Evolutionary conservation across 2,888 invertebrate genomes (phyloP).

Genomic region (Drosophila falleni): DNA sequence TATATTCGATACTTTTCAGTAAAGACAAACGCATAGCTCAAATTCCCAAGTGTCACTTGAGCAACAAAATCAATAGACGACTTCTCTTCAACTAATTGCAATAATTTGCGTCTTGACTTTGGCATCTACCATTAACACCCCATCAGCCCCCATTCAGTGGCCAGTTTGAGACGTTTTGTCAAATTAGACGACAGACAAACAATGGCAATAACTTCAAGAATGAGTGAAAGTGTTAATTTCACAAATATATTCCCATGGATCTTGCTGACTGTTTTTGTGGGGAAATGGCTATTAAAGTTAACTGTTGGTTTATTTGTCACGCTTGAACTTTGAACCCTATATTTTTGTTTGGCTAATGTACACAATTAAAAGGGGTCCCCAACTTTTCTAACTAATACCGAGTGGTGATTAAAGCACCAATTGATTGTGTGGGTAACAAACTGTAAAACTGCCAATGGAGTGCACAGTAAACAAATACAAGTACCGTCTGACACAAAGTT

Average conservation of each 20-base stretch:
- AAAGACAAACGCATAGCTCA: constrained; percentile 35
- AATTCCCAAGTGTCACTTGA: constrained; percentile 70
- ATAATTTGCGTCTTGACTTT: constrained; percentile 66
- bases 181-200: constrained; percentile 47
- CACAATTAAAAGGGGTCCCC: constrained; percentile 62
- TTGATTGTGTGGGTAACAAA: constrained; percentile 53
- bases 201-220: constrained; percentile 31
- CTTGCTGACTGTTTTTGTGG: constrained; percentile 1
- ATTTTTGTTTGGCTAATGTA: constrained; percentile 54
- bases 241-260: constrained; percentile 54
- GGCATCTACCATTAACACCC: constrained; percentile 20
- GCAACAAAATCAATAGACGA: constrained; percentile 68
- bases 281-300: constrained; percentile 68
- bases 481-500: neutral
- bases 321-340: constrained; percentile 76
- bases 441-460: constrained; percentile 38
- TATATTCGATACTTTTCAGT: constrained; percentile 32
- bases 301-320: constrained; percentile 78
- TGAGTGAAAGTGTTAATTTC: constrained; percentile 74
- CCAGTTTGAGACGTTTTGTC: constrained; percentile 24
- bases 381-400: constrained; percentile 40
- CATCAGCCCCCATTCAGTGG: constrained; percentile 8
- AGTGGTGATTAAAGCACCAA: constrained; percentile 29
- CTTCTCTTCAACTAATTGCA: constrained; percentile 67
- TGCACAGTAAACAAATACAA: constrained; percentile 5